A percentile compares a stretch with the other conserved stretches of the same genome.
phyloP scores from a whole-genome alignment of 2,113 vertebrate genomes.

The Smithornis capensis region DNA sequence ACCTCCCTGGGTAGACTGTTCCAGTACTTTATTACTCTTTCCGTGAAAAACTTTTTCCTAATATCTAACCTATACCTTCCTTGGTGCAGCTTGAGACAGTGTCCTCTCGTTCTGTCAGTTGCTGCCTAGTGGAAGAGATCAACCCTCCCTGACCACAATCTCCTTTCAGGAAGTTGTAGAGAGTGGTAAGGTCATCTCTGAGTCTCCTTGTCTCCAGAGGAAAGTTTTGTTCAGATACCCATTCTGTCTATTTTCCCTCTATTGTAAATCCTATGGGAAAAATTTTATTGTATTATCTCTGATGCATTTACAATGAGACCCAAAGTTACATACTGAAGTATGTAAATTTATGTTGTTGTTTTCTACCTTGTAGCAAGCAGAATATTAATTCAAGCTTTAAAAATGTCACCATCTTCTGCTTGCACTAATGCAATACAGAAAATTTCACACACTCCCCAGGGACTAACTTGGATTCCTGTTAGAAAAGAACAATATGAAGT shows the following conservation, averaged over 20 bases:
- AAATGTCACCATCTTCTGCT: neutral
- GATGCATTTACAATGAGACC: neutral
- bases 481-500: neutral
- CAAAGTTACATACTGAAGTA: neutral
- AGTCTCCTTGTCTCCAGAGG: too few species aligned
- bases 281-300: neutral
- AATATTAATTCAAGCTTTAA: neutral
- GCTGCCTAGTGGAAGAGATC: too few species aligned
- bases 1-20: too few species aligned
- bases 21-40: too few species aligned
- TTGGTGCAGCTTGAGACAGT: too few species aligned
- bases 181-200: too few species aligned
- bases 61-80: too few species aligned
- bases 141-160: too few species aligned
- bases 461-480: neutral
- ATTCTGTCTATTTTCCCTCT: neutral
- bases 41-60: too few species aligned
- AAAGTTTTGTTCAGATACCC: neutral
- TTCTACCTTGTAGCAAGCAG: neutral
- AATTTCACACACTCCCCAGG: neutral
- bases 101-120: too few species aligned
- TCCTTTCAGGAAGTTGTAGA: too few species aligned
- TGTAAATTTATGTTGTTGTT: neutral
- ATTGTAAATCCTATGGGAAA: fast-evolving
- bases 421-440: neutral